Percentiles rank a stretch among this genome's conserved stretches.
phyloP scores from a whole-genome alignment of 2,113 vertebrate genomes.

The Collichthys lucidus region DNA sequence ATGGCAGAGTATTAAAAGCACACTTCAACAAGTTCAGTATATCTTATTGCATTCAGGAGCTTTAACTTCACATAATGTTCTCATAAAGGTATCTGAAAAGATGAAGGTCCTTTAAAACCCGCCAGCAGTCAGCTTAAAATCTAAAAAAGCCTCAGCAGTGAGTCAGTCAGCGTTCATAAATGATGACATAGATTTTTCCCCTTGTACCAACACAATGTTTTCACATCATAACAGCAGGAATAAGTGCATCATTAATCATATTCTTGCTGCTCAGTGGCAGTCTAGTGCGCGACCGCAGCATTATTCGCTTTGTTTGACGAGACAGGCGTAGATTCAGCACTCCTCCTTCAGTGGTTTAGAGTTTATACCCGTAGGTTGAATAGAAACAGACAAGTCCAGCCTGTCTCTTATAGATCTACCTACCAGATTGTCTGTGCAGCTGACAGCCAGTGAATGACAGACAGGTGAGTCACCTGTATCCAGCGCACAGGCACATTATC shows the following conservation, averaged over 20 bases:
- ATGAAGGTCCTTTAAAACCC: not conserved
- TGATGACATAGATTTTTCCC: conserved; percentile 24
- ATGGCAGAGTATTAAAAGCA: not conserved
- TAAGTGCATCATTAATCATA: not conserved
- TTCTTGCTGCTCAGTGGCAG: not conserved
- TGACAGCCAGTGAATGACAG: conserved; percentile 32
- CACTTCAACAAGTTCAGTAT: not conserved
- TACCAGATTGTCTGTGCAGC: conserved; percentile 20
- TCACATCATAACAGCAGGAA: conserved; percentile 25
- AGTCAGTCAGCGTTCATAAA: conserved; percentile 54
- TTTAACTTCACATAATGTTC: not conserved
- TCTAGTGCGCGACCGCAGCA: not conserved
- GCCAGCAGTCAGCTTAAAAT: not conserved
- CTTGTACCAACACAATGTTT: conserved; percentile 24
- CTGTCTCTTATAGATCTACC: conserved; percentile 5
- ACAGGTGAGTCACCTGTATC: conserved; percentile 51
- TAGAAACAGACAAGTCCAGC: conserved; percentile 13
- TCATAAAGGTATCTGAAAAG: not conserved
- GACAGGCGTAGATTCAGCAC: not conserved
- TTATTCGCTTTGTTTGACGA: not conserved
- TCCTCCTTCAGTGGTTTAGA: not conserved
- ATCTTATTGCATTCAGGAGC: not conserved
- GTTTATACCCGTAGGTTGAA: not conserved
- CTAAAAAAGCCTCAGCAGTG: conserved; percentile 29
- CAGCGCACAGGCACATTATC: conserved; percentile 1